phyloP scores from a whole-genome alignment of 2,113 vertebrate species.

The Oenanthe oenanthe region DNA sequence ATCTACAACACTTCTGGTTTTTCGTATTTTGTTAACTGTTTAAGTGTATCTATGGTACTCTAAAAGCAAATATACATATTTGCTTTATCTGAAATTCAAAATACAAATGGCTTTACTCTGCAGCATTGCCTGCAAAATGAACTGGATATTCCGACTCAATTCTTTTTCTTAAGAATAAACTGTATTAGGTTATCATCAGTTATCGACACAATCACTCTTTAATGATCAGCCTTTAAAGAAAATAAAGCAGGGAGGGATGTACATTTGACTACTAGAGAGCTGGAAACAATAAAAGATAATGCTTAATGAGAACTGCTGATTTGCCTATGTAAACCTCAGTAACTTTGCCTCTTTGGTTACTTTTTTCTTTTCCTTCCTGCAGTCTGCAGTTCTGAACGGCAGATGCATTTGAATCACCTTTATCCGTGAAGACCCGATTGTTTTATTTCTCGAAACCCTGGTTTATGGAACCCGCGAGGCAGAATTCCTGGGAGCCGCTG shows the following conservation, averaged over 20 bases:
- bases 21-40: background rate
- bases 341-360: background rate
- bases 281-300: background rate
- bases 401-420: background rate
- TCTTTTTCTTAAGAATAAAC: background rate
- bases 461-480: fast-evolving
- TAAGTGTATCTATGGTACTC: background rate
- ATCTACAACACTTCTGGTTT: background rate
- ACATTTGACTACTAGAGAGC: background rate
- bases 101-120: background rate
- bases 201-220: background rate
- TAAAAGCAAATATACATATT: background rate
- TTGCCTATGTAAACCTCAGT: background rate
- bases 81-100: background rate
- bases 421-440: fast-evolving
- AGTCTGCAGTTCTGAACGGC: background rate
- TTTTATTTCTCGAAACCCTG: background rate
- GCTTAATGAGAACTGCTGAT: background rate
- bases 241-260: background rate
- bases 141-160: background rate
- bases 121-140: background rate
- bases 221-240: background rate
- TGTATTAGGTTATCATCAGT: background rate
- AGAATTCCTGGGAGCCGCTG: background rate
- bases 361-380: background rate